phyloP scores from a whole-genome alignment of 2,797 vertebrate species.

The Ctenopoma multispine region DNA sequence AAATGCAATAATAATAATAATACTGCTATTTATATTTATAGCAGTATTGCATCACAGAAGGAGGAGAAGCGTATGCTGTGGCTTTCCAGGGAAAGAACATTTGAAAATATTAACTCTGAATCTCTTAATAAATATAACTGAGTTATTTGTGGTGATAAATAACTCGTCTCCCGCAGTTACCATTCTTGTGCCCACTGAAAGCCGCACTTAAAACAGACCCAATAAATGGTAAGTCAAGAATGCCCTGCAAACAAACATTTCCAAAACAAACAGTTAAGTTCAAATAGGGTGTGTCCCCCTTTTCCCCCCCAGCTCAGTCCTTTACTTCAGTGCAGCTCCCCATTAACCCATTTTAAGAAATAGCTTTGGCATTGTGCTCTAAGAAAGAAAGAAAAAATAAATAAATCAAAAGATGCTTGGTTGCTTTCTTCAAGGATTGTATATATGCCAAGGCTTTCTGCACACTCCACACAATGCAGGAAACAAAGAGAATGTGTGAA shows the following conservation, averaged over 20 bases:
- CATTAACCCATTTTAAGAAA: constrained; percentile 42
- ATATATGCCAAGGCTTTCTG: constrained; percentile 1
- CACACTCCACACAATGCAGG: neutral
- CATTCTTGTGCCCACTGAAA: constrained; percentile 11
- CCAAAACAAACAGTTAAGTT: constrained; percentile 39
- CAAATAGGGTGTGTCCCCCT: constrained; percentile 18
- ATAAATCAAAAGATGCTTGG: constrained; percentile 8
- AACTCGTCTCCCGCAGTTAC: neutral
- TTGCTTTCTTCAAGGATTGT: constrained; percentile 15
- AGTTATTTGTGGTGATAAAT: constrained; percentile 32
- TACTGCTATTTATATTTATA: constrained; percentile 30
- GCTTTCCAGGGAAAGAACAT: constrained; percentile 5
- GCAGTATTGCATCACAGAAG: neutral
- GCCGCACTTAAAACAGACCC: constrained; percentile 25
- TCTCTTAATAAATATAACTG: constrained; percentile 12
- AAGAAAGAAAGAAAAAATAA: neutral
- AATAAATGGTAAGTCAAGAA: constrained; percentile 16
- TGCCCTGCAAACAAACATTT: constrained; percentile 30
- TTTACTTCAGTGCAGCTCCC: constrained; percentile 24
- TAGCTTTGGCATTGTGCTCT: constrained; percentile 6
- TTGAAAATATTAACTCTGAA: neutral
- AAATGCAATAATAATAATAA: constrained; percentile 25
- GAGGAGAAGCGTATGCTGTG: neutral
- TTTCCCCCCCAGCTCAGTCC: neutral
- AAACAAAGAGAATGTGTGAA: neutral